Base-by-base conservation (phyloP, 1,140 invertebrate species). In the Globodera ellingtonae region DNA sequence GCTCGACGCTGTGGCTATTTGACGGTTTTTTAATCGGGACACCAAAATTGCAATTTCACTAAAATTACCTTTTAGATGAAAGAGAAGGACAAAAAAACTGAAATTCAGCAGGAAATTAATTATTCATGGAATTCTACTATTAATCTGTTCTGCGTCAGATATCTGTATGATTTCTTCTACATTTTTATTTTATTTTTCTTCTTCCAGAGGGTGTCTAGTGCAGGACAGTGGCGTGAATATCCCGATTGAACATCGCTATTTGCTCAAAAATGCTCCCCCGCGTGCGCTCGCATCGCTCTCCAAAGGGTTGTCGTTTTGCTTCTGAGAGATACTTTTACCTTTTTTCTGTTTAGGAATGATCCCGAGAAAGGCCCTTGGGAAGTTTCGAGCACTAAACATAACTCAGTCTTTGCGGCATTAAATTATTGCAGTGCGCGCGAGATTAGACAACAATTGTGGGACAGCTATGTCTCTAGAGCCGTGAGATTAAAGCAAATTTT, bases 361-460 rank as follows among this genome's bases (percentile, higher is more conserved):
- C 77, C 82, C 56, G 79, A 81, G 59, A 65, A 80, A 35, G 87
- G 87, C 24, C 87, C 87, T 35, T 88, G 87, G 87, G 67, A 79
- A 65, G 88, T 75, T 13, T 46, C 77, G 69, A 86, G 75, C 69
- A 67, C 87, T 83, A 81, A 83, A 6, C 83, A 84, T 18, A 72
- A 79, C 35, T 73, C 87, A 4, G 78, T 89, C 67, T 80, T 85
- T 47, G 80, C 86, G n/a, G 81, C 89, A 52, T 66, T 89, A 73
- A 83, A 81, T 56, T 89, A 89, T 67, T 89, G 88, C 77, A 78
- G 75, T 62, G 85, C 89, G 75, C 84, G 88, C 21, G 62, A 73
- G 13, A 65, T 86, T 21, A 72, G 88, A 78, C 78, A 65, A 50
- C 21, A 21, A 59, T 67, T 73, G 35, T 83, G 81, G 82, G 65